Conservation (phyloP, 2,113 vertebrate genomes). For the Dascyllus trimaculatus region DNA sequence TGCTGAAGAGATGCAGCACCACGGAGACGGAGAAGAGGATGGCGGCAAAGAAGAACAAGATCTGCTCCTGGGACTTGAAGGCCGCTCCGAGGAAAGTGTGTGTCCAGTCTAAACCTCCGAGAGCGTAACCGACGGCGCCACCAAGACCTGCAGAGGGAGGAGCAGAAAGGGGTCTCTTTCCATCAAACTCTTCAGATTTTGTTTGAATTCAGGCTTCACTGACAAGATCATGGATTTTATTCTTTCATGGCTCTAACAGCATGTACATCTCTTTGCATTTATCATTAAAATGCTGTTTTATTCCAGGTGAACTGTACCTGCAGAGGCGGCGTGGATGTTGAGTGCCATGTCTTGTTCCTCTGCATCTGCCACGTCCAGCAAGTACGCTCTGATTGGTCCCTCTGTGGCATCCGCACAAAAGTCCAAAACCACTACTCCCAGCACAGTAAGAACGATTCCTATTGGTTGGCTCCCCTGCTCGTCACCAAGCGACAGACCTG, state of each 20-base stretch:
- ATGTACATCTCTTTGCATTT: neutral
- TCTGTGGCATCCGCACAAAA: conserved; percentile 95
- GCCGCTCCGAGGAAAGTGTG: conserved; percentile 91
- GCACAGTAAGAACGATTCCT: conserved; percentile 94
- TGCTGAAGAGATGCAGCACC: conserved; percentile 93
- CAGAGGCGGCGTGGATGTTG: conserved; percentile 96
- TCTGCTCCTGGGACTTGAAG: conserved; percentile 96
- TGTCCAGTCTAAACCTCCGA: conserved; percentile 96
- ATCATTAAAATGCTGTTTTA: too few relatives aligned
- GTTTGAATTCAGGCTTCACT: too few relatives aligned
- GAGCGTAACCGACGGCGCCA: conserved; percentile 95
- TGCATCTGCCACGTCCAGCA: conserved; percentile 95
- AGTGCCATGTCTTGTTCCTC: conserved; percentile 99
- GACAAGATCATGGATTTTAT: too few relatives aligned
- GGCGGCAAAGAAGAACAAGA: conserved; percentile 95
- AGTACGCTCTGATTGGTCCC: conserved; percentile 95
- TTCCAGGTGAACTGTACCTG: conserved; percentile 80
- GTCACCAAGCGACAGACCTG: conserved; percentile 92
- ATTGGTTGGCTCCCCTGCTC: conserved; percentile 89
- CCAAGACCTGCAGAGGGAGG: conserved; percentile 87
- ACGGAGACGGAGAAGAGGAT: conserved; percentile 93
- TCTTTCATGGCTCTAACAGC: neutral
- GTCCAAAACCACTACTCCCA: conserved; percentile 96
- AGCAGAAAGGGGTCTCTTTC: neutral
- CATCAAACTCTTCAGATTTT: neutral